Evolutionary conservation across 1,140 invertebrate species (phyloP).

Genomic region (Zaprionus capensis): DNA sequence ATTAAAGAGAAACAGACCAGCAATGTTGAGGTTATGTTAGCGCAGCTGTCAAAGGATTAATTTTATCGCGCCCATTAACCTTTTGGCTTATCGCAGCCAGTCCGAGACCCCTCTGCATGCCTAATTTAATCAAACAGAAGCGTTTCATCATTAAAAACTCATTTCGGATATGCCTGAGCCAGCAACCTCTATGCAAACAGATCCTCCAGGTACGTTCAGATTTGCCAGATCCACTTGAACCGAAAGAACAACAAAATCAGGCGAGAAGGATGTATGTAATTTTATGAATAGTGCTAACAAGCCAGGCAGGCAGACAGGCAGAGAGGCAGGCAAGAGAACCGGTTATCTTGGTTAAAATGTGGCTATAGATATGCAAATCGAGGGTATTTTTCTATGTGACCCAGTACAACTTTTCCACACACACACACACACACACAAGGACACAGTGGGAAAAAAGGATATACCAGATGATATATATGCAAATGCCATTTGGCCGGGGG

Average conservation of each 20-base stretch:
- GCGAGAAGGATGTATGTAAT: slow-evolving; percentile 27
- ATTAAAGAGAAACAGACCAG: not conserved
- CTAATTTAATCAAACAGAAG: slow-evolving; percentile 48
- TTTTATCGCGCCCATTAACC: slow-evolving; percentile 30
- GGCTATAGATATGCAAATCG: slow-evolving; percentile 54
- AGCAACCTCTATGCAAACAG: slow-evolving; percentile 2
- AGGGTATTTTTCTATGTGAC: slow-evolving; percentile 47
- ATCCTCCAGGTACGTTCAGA: slow-evolving; percentile 19
- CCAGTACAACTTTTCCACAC: slow-evolving; percentile 59
- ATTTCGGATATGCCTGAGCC: slow-evolving; percentile 24
- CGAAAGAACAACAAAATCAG: slow-evolving; percentile 35
- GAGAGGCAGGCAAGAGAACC: slow-evolving; percentile 29
- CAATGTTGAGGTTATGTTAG: slow-evolving; percentile 7
- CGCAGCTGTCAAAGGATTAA: slow-evolving; percentile 44
- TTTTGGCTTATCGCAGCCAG: slow-evolving; percentile 19
- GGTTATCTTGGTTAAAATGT: slow-evolving; percentile 59
- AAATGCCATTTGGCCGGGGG: slow-evolving; percentile 56
- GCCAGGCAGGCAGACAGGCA: slow-evolving; percentile 8
- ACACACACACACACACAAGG: slow-evolving; percentile 47
- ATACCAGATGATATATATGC: slow-evolving; percentile 74
- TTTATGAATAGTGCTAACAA: slow-evolving; percentile 44
- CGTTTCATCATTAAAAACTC: slow-evolving; percentile 44
- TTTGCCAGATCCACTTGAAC: slow-evolving; percentile 14
- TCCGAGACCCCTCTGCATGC: slow-evolving; percentile 7
- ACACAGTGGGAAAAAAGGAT: slow-evolving; percentile 57